Base-by-base conservation (phyloP, 1,140 invertebrate genomes). In the Forficula auricularia region DNA sequence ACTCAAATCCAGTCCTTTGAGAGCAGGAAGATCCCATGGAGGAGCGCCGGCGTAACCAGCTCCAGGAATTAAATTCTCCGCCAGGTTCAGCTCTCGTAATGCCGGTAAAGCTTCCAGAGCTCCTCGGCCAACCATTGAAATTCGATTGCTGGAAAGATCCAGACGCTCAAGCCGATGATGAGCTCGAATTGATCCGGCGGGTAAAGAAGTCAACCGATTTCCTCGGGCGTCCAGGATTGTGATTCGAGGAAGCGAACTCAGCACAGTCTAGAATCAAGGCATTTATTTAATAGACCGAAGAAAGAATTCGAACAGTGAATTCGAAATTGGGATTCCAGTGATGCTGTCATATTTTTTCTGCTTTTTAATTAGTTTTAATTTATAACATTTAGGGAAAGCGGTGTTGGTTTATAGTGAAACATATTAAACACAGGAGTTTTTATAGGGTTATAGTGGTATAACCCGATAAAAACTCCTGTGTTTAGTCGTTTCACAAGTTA, bases 41-140 rank as follows among this genome's bases (percentile, higher is more conserved):
- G 81, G 79, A 6, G n/a, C 22, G 13, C 13, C 31, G 10, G 10
- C 32, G 18, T 34, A 13, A 3, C 10, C 42, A 10, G 38, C 22
- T 27, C 22, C 22, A 27, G 22, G 22, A 27, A 27, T 27, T 4
- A 10, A 4, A 45, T 87, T 87, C 52, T 87, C 84, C 37, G 71
- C 71, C 40, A 88, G 62, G 49, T 81, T 66, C 14, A 90, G 62
- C 57, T 88, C 83, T 38, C 80, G 64, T 12, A 90, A 57, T 0
- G 79, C 79, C 1, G 84, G 83, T 75, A 88, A 82, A 12, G 75
- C 75, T 45, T 72, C 68, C 54, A 89, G 78, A 2, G 80, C 77
- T 51, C 83, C 77, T 22, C 72, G 62, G 52, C 82, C 75, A 15
- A 90, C 71, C 19, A 73, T 70, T 33, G 68, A 68, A 13, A 90